These are phyloP conservation scores for Cryptotis parvus DNA, from an alignment of 2,113 vertebrate genomes.

Conservation along the genomic window DNA sequence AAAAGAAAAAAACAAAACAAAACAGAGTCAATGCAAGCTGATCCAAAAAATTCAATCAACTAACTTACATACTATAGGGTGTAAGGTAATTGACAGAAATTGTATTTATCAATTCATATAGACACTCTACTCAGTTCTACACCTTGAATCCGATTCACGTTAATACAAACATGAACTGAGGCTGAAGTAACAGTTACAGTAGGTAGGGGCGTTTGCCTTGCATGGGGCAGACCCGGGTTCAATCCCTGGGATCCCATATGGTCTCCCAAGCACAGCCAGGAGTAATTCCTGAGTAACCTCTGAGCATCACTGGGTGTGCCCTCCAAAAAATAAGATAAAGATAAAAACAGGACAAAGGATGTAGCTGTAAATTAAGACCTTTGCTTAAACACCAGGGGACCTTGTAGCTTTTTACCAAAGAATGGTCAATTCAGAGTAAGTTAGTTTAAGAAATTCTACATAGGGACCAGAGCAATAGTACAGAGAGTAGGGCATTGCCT, in stretches of 20 bases:
- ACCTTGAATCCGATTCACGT: slow-evolving; percentile 17
- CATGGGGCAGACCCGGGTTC: too few relatives aligned
- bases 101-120: neutral
- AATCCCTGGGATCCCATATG: too few relatives aligned
- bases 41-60: slow-evolving; percentile 8
- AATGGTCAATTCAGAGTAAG: neutral
- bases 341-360: neutral
- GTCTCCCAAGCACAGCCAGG: too few relatives aligned
- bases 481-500: too few relatives aligned
- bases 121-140: neutral
- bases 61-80: neutral
- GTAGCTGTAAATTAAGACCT: neutral
- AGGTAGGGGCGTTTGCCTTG: too few relatives aligned
- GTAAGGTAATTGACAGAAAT: too few relatives aligned
- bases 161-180: slow-evolving; percentile 57
- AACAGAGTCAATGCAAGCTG: neutral
- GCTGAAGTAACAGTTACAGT: too few relatives aligned
- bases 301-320: too few relatives aligned
- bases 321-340: too few relatives aligned
- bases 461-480: too few relatives aligned
- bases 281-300: too few relatives aligned
- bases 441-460: neutral
- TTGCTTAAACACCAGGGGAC: neutral
- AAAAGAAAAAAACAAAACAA: too few relatives aligned
- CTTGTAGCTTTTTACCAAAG: neutral